Evolutionary conservation across 2,113 vertebrate genomes (phyloP).

Genomic region (Spilogale gracilis): DNA sequence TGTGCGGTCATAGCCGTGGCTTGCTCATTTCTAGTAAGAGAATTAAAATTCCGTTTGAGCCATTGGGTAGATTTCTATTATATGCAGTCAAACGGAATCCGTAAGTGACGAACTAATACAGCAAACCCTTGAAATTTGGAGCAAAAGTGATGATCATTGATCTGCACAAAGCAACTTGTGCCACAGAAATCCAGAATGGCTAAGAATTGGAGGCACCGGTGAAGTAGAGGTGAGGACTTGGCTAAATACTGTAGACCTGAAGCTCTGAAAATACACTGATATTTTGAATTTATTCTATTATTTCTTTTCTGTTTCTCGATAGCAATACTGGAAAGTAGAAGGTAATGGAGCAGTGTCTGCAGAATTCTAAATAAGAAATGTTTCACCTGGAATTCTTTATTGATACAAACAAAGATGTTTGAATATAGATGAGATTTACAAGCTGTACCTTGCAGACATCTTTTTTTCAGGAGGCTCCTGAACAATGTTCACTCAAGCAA

Average conservation of each 20-base stretch:
- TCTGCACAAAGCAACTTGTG: background rate
- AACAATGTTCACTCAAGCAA: background rate
- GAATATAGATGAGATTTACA: background rate
- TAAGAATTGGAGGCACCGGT: background rate
- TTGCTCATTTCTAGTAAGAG: background rate
- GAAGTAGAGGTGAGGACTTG: background rate
- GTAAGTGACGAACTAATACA: rapidly evolving
- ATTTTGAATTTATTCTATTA: no score
- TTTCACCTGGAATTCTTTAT: background rate
- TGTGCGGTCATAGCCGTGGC: background rate
- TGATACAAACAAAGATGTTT: background rate
- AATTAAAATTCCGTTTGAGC: background rate
- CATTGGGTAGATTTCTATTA: background rate
- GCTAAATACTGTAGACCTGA: background rate
- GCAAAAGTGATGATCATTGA: background rate
- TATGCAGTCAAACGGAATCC: background rate
- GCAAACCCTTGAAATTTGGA: background rate
- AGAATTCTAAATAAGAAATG: background rate
- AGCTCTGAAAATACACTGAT: no score
- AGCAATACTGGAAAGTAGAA: background rate
- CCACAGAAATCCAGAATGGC: background rate
- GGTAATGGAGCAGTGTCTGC: background rate
- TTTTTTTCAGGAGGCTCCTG: background rate
- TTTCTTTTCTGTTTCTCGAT: background rate
- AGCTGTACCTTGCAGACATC: background rate